A percentile compares a stretch with the other conserved stretches of the same genome.
phyloP scores from a whole-genome alignment of 1,140 invertebrate genomes.

The Armadillidium nasatum region DNA sequence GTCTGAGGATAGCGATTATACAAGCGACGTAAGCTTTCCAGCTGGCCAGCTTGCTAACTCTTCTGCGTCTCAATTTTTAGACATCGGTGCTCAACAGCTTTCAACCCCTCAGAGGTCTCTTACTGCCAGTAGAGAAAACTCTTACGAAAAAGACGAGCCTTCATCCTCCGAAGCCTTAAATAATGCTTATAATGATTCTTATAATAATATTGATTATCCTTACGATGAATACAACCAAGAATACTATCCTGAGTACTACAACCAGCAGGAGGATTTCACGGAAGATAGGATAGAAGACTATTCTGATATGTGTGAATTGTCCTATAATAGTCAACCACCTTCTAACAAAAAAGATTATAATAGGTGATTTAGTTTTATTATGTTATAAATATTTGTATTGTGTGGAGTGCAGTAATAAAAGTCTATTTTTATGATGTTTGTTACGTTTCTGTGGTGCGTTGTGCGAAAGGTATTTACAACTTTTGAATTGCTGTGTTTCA shows the following conservation, averaged over 20 bases:
- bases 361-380: constrained; percentile 33
- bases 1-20: constrained; percentile 95
- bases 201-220: constrained; percentile 47
- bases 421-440: too few relatives aligned
- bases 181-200: constrained; percentile 37
- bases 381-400: too few relatives aligned
- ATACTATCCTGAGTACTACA: constrained; percentile 41
- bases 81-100: constrained; percentile 61
- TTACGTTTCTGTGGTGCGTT: too few relatives aligned
- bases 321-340: constrained; percentile 41
- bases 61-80: constrained; percentile 75
- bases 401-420: too few relatives aligned
- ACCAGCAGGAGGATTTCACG: constrained; percentile 45
- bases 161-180: constrained; percentile 34
- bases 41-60: constrained; percentile 75
- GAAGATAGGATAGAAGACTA: constrained; percentile 14
- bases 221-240: constrained; percentile 43
- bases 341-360: constrained; percentile 42
- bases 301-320: constrained; percentile 32
- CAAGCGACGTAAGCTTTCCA: constrained; percentile 91
- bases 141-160: constrained; percentile 70
- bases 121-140: constrained; percentile 74
- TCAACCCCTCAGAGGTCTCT: constrained; percentile 71
- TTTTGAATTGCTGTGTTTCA: too few relatives aligned
- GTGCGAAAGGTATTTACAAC: too few relatives aligned